phyloP scores from a whole-genome alignment of 2,797 vertebrate species.

The Catostomus latipinnis region DNA sequence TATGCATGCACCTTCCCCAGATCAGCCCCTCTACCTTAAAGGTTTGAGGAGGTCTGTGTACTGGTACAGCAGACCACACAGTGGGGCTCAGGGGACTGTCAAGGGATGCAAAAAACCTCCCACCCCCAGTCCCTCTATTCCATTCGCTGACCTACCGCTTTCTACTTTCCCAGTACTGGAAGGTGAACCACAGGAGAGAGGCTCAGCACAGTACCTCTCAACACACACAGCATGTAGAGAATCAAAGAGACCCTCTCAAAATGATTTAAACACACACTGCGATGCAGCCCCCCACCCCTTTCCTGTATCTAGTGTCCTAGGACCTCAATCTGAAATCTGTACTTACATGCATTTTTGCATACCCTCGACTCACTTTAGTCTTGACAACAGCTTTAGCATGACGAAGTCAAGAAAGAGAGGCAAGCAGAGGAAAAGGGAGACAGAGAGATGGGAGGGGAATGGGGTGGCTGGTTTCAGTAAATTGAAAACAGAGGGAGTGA shows the following conservation, averaged over 20 bases:
- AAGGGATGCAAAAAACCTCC: slow-evolving; percentile 57
- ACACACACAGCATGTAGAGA: slow-evolving; percentile 72
- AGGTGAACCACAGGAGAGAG: slow-evolving; percentile 71
- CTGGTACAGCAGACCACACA: slow-evolving; percentile 75
- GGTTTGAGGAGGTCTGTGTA: slow-evolving; percentile 49
- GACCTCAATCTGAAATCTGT: slow-evolving; percentile 58
- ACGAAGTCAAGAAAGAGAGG: slow-evolving; percentile 38
- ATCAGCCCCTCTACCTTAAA: slow-evolving; percentile 56
- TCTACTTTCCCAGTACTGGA: slow-evolving; percentile 73
- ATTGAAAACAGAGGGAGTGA: slow-evolving; percentile 52
- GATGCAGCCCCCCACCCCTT: slow-evolving; percentile 38
- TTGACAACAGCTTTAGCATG: slow-evolving; percentile 55
- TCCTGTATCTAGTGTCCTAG: slow-evolving; percentile 39
- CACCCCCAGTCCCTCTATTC: slow-evolving; percentile 23
- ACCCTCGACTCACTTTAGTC: slow-evolving; percentile 46
- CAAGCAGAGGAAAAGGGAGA: slow-evolving; percentile 7
- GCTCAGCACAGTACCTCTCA: slow-evolving; percentile 70
- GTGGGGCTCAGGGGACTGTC: slow-evolving; percentile 73
- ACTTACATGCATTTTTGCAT: slow-evolving; percentile 48
- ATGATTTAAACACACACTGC: slow-evolving; percentile 74
- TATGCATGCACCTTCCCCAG: slow-evolving; percentile 69
- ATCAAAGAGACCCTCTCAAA: slow-evolving; percentile 74
- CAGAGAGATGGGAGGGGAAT: slow-evolving; percentile 20
- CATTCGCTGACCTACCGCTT: slow-evolving; percentile 65
- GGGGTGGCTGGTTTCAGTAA: slow-evolving; percentile 46